Base-by-base conservation (phyloP, 2,113 vertebrate genomes). In the Helogale parvula region DNA sequence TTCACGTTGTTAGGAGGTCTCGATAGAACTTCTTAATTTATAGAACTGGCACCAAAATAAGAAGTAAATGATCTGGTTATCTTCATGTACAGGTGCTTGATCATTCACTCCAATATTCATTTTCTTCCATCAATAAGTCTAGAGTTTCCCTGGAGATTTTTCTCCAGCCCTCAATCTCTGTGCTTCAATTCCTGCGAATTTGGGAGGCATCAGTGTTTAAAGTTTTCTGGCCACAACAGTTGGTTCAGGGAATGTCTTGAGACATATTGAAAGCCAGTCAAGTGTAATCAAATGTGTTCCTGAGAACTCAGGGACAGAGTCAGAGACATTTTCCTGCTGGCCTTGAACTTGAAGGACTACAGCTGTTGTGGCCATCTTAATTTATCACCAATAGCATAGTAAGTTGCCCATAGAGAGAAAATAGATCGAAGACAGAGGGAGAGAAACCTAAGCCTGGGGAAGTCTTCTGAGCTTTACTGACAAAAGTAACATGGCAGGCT, bases 1-100 rank as follows among this genome's bases (percentile, higher is more conserved):
- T 69, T 1, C 87, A 50, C 92, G 21, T 50, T 0, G 0, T 94
- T 96, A 41, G 63, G 77, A 69, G 60, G 31, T 90, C 60, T 74
- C 60, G 17, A 45, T 50, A 52, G 29, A 90, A 72, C 8, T 84
- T 94, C 74, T 87, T 83, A 31, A 84, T 90, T 90, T 96, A 71
- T 52, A 27, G 85, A 80, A 90, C 27, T 83, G 74, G 16, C 74
- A 74, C 35, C 76, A 94, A 92, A 92, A 71, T 57, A 69, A 45
- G 79, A 87, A 93, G 6, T 47, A 88, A 47, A 47, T 47, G 57
- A 33, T 76, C n/a, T 52, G 17, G 47, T 68, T 85, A 29, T 94
- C 47, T 85, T 60, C 45, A 57, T 2, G 5, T 45, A 57, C 1
- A 63, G 12, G 13, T 69, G 45, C 25, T 83, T 50, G 13, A 57